Evolutionary conservation across 2,797 vertebrate species (phyloP), one percentile per base, ranked within the genome.

Genomic region (Tapera naevia): DNA sequence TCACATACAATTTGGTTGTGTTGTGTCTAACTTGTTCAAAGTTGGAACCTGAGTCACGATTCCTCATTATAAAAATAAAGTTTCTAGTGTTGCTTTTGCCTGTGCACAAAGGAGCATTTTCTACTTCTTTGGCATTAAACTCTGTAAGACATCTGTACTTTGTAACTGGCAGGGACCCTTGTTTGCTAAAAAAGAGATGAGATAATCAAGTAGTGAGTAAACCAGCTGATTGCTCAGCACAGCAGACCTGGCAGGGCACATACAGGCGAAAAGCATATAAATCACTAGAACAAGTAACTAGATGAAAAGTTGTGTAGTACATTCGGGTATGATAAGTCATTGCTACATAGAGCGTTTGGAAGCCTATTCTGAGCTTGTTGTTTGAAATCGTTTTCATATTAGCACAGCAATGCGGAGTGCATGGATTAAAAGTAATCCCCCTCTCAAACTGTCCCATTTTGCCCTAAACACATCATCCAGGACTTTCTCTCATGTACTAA

Each of bases 141-240:
- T 93, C 56, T 53, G 15, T 57, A 69, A 79, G 62, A 89, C 57
- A 80, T 93, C 65, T 97, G 82, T 74, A 82, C 65, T 62, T 72
- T 48, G 13, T 54, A 94, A 72, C 27, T 94, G 91, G n/a, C 89
- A 92, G 91, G 51, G 74, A 84, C 37, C 65, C 43, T 81, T 88
- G 73, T 72, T 88, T 91, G 64, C 60, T 96, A 43, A 91, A 93
- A 93, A 83, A 53, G 85, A 62, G 41, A 75, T 91, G 89, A 96
- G 93, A 78, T 88, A 94, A 94, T 92, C 53, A 66, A 86, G 74
- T 18, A 73, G 64, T 39, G 73, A 62, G 78, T 92, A 91, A 80
- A 86, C 46, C 64, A 88, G 45, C 61, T 82, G 80, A 80, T 15
- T 78, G n/a, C 39, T 88, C 82, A 71, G 15, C 57, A 83, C 83